Conservation (phyloP, 2,888 invertebrate genomes). For the Sussaba pulchella region DNA sequence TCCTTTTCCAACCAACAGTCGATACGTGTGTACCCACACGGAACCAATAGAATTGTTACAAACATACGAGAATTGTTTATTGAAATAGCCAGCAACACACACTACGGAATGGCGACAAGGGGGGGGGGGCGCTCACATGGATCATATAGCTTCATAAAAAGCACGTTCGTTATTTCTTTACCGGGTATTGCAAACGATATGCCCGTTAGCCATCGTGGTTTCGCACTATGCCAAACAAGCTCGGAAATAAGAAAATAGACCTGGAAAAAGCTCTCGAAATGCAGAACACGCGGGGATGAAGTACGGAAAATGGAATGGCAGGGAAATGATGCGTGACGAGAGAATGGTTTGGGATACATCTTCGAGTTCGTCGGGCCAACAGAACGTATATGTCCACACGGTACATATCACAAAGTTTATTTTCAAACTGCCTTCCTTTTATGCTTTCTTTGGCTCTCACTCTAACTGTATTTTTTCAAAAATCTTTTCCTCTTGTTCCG, state of each 20-base stretch:
- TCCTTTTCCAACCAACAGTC: slow-evolving; percentile 11
- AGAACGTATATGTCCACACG: slow-evolving; percentile 21
- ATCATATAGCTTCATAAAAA: neutral
- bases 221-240: slow-evolving; percentile 27
- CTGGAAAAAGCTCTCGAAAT: neutral
- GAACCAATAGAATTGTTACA: neutral
- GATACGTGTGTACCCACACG: neutral
- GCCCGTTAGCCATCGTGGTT: slow-evolving; percentile 26
- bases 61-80: slow-evolving; percentile 39
- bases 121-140: neutral
- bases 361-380: slow-evolving; percentile 35
- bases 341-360: slow-evolving; percentile 18
- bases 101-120: slow-evolving; percentile 38
- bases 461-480: neutral
- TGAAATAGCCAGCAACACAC: slow-evolving; percentile 27
- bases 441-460: slow-evolving; percentile 26
- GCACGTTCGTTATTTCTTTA: slow-evolving; percentile 21
- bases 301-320: slow-evolving; percentile 4
- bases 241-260: slow-evolving; percentile 35
- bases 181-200: neutral
- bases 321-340: neutral
- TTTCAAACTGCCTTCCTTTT: slow-evolving; percentile 22
- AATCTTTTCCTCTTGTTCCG: neutral
- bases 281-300: slow-evolving; percentile 16
- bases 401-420: slow-evolving; percentile 40